A percentile compares a stretch with the other conserved stretches of the same genome.
Evolutionary conservation across 2,888 invertebrate species (phyloP).

Genomic region (Drosophila ustulata): DNA sequence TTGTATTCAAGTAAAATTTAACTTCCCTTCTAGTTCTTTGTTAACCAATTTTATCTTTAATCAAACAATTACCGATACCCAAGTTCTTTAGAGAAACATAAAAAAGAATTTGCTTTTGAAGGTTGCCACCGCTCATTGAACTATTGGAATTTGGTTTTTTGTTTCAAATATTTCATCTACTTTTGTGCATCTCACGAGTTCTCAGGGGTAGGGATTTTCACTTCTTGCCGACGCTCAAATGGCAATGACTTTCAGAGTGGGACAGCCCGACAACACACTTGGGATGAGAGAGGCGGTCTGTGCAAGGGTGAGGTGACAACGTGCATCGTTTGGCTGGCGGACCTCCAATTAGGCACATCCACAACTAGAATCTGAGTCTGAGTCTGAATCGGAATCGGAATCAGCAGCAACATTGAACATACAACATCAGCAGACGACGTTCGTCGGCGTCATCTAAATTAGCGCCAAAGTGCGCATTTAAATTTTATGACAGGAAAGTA

Average conservation of each 20-base stretch:
- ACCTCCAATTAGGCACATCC: constrained; percentile 48
- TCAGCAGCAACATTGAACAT: constrained; percentile 7
- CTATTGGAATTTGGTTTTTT: not conserved
- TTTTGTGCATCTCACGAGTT: not conserved
- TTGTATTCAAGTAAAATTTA: not conserved
- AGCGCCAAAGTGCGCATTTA: constrained; percentile 80
- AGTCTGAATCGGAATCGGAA: constrained; percentile 6
- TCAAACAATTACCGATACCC: not conserved
- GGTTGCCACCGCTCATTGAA: not conserved
- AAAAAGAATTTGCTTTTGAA: not conserved
- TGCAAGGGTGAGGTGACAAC: constrained; percentile 1
- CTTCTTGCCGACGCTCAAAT: constrained; percentile 22
- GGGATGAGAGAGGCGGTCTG: not conserved
- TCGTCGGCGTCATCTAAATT: constrained; percentile 76
- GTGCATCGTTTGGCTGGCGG: constrained; percentile 9
- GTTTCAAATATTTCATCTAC: not conserved
- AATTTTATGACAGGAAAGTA: constrained; percentile 78
- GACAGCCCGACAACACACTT: not conserved
- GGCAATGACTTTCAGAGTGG: constrained; percentile 36
- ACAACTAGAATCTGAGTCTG: constrained; percentile 11
- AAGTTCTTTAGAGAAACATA: not conserved
- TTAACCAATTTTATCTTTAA: not conserved
- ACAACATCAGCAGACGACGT: constrained; percentile 31
- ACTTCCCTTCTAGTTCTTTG: not conserved
- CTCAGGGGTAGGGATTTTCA: constrained; percentile 15